Base-by-base conservation (phyloP, 2,797 vertebrate genomes). In the Enteromius fasciolatus region DNA sequence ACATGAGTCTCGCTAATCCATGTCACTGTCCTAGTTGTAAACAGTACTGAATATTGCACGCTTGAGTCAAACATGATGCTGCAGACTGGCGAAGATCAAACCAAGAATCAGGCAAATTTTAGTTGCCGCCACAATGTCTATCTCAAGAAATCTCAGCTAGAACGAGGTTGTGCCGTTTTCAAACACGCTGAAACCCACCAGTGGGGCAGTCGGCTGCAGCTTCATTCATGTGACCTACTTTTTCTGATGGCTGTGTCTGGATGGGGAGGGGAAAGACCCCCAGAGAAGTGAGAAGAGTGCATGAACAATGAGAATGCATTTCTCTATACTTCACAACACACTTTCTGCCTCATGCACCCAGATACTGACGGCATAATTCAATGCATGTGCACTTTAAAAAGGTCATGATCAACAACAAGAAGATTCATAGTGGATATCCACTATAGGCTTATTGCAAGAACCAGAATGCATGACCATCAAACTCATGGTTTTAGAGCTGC, bases 191-290 rank as follows among this genome's bases (percentile, higher is more conserved):
- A 72, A 84, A 82, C 59, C 41, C 83, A 85, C 59, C 80, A 80
- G 88, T 87, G 88, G 23, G 63, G 79, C 89, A 87, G 88, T 91
- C 88, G 83, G 82, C 86, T 85, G 75, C 87, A 87, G 86, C 88
- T 92, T 83, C 87, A 88, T 90, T 92, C 82, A 89, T 92, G 87
- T 95, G 94, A 94, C 94, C 94, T 94, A 94, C 93, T 94, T 94
- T 90, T 76, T 84, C 39, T 59, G 76, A 68, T 76, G 87, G 90
- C 84, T 88, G 86, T 87, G 81, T 80, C 78, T 63, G 83, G 61
- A 78, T 78, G 72, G 83, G 83, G 86, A 86, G 86, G 89, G 86
- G 84, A 80, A 78, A 89, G 90, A 92, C 90, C 91, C 90, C 90
- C 91, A 88, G 76, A 76, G 82, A 75, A 41, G 78, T 75, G 72